Conservation (phyloP, 2,797 vertebrate species). For the Microcaecilia unicolor region DNA sequence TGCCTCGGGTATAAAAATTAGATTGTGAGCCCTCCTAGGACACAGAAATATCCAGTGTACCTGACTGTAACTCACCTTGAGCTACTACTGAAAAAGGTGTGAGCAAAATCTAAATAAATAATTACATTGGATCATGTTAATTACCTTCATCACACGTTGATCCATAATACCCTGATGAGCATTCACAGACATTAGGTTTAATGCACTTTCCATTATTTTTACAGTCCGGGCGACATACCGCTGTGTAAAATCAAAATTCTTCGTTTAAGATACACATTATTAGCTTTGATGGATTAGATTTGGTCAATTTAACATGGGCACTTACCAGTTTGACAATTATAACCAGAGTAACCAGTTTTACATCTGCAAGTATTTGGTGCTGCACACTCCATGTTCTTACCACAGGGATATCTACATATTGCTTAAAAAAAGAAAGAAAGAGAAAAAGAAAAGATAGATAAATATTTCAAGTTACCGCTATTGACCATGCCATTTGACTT, state of each 20-base stretch:
- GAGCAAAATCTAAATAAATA: no score
- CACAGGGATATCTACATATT: conserved; percentile 69
- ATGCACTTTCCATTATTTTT: conserved; percentile 78
- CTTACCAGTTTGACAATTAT: conserved; percentile 75
- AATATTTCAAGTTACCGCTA: conserved; percentile 1
- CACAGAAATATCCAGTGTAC: no score
- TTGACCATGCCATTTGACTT: neutral
- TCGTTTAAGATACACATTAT: conserved; percentile 13
- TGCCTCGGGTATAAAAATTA: no score
- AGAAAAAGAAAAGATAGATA: conserved; percentile 3
- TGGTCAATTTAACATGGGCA: conserved; percentile 8
- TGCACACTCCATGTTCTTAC: conserved; percentile 74
- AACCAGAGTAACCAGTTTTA: conserved; percentile 72
- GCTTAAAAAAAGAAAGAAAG: conserved; percentile 46
- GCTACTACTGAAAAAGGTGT: no score
- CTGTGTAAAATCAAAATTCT: conserved; percentile 43
- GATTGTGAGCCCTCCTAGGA: no score
- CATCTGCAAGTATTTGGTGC: conserved; percentile 78
- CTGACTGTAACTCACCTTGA: no score
- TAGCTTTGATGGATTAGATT: neutral
- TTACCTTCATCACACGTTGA: conserved; percentile 75
- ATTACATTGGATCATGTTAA: no score
- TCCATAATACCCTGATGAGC: conserved; percentile 64
- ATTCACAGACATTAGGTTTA: conserved; percentile 70
- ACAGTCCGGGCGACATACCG: conserved; percentile 80